Percentiles rank a stretch among this genome's conserved stretches.
These are phyloP conservation scores for Atopsyche davidsoni DNA, from an alignment of 1,140 invertebrate species.

Conservation along the genomic window DNA sequence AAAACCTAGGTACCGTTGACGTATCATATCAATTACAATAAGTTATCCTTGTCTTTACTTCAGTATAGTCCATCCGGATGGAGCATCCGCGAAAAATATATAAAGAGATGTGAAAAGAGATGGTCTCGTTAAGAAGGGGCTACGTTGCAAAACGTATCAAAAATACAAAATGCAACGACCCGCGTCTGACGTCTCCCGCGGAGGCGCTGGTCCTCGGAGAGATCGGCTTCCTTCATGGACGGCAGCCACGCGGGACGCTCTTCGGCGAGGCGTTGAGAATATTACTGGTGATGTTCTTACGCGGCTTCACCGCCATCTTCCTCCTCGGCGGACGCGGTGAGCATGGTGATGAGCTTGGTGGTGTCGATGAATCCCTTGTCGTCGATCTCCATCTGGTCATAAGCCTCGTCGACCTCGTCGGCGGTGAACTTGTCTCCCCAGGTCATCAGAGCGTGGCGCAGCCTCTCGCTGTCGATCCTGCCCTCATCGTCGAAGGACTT, in stretches of 20 bases:
- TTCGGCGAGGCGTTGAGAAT: constrained; percentile 6
- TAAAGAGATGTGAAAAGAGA: constrained; percentile 11
- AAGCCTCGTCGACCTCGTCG: constrained; percentile 91
- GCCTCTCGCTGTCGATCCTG: constrained; percentile 82
- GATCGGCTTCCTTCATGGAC: neutral
- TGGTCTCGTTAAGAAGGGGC: neutral
- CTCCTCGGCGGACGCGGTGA: constrained; percentile 76
- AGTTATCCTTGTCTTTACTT: constrained; percentile 23
- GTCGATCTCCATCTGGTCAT: constrained; percentile 92
- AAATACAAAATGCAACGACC: constrained; percentile 9
- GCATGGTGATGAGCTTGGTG: constrained; percentile 75
- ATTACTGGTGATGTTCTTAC: constrained; percentile 37
- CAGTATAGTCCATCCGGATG: constrained; percentile 10
- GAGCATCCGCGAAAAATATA: constrained; percentile 16
- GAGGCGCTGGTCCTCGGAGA: too few species aligned
- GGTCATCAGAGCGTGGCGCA: constrained; percentile 90
- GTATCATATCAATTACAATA: constrained; percentile 17
- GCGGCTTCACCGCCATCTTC: constrained; percentile 61
- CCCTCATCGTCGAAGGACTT: constrained; percentile 89
- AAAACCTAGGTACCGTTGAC: constrained; percentile 23
- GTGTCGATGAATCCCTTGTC: constrained; percentile 91
- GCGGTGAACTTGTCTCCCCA: constrained; percentile 94
- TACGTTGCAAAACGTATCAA: constrained; percentile 1
- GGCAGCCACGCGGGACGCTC: constrained; percentile 8
- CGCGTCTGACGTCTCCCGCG: neutral